Percentiles rank a stretch among this genome's conserved stretches.
phyloP scores from a whole-genome alignment of 2,888 invertebrate genomes.

The Trachelus tabidus region DNA sequence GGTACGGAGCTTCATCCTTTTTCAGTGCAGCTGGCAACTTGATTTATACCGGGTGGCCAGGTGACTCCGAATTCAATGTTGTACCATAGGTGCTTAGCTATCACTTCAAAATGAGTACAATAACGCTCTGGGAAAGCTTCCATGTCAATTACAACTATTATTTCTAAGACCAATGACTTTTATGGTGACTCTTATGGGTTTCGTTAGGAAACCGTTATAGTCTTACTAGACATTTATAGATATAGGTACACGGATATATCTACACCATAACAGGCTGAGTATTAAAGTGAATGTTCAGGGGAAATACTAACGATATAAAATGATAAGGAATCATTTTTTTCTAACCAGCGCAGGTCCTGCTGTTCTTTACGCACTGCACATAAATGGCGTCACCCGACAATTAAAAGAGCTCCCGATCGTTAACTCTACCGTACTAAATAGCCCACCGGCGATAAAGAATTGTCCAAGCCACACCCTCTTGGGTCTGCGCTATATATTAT shows the following conservation, averaged over 20 bases:
- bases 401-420: constrained; percentile 7
- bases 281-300: not conserved
- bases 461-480: constrained; percentile 6
- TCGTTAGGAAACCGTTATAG: not conserved
- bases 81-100: not conserved
- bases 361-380: not conserved
- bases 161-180: not conserved
- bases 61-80: not conserved
- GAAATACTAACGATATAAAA: not conserved
- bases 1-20: constrained; percentile 5
- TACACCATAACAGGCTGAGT: not conserved
- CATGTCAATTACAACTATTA: not conserved
- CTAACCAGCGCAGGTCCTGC: not conserved
- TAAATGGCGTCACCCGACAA: constrained; percentile 5
- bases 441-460: constrained; percentile 5
- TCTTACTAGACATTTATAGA: not conserved
- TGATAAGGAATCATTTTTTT: not conserved
- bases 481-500: not conserved
- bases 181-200: not conserved
- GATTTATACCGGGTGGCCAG: constrained; percentile 10
- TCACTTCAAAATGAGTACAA: not conserved
- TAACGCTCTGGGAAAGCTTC: not conserved
- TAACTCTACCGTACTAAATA: constrained; percentile 6
- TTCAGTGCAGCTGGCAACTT: constrained; percentile 6
- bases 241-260: not conserved